These are phyloP conservation scores for Petaurus breviceps DNA, from an alignment of 2,113 vertebrate species.

Conservation along the genomic window DNA sequence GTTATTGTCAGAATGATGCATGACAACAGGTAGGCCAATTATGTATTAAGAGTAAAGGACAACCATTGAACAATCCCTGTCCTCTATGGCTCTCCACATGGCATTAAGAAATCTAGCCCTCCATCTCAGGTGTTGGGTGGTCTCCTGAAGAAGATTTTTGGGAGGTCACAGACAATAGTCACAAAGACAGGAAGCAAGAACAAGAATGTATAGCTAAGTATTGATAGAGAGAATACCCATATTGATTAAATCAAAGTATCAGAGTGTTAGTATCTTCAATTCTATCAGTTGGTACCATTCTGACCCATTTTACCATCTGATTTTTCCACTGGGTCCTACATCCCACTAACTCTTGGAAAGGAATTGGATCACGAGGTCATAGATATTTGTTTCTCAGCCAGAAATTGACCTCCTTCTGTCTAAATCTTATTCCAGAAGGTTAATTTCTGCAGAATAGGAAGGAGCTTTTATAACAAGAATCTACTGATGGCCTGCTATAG, in stretches of 20 bases:
- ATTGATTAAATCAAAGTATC: not conserved
- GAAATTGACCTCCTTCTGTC: not conserved
- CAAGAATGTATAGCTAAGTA: not conserved
- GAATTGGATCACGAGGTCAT: not conserved
- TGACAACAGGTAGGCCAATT: not conserved
- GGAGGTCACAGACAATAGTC: not conserved
- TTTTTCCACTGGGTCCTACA: not conserved
- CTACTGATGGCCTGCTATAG: not conserved
- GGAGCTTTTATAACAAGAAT: not conserved
- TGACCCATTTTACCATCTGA: not conserved
- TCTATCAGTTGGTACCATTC: not conserved
- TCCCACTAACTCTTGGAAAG: not conserved
- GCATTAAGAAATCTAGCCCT: not conserved
- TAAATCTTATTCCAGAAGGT: not conserved
- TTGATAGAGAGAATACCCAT: not conserved
- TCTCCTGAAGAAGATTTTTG: not conserved
- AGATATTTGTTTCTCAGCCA: not conserved
- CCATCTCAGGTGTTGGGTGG: not conserved
- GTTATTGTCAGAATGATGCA: not conserved
- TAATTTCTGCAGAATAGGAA: not conserved
- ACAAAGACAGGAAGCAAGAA: not conserved
- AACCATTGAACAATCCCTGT: not conserved
- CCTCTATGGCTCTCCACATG: not conserved
- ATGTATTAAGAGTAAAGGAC: not conserved
- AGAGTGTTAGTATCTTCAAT: not conserved